Evolutionary conservation across 2,888 invertebrate genomes (phyloP).

Genomic region (Drosophila acutilabella): DNA sequence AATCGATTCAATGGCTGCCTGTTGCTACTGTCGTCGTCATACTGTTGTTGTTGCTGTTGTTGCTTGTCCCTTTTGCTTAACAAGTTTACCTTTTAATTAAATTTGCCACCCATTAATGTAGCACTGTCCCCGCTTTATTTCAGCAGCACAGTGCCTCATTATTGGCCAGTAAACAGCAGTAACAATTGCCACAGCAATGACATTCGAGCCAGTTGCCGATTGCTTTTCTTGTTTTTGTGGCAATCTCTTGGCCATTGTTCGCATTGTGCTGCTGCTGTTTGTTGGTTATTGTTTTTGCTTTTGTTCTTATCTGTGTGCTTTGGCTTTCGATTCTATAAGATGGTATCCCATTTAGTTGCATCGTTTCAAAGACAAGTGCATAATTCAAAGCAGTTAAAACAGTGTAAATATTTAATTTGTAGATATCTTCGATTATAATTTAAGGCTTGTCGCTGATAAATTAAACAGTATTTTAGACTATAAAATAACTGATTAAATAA

Average conservation of each 20-base stretch:
- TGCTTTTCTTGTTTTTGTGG: constrained; percentile 31
- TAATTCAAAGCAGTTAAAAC: neutral
- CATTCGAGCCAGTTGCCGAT: constrained; percentile 16
- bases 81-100: constrained; percentile 80
- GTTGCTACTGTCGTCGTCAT: constrained; percentile 59
- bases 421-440: too few relatives aligned
- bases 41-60: constrained; percentile 29
- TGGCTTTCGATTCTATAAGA: neutral
- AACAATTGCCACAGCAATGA: constrained; percentile 3
- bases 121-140: constrained; percentile 5
- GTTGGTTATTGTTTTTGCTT: constrained; percentile 11
- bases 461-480: too few relatives aligned
- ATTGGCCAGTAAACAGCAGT: constrained; percentile 52
- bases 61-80: constrained; percentile 51
- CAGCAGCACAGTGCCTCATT: constrained; percentile 32
- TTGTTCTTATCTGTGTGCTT: neutral
- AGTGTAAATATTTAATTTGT: neutral
- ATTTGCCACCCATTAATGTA: constrained; percentile 64
- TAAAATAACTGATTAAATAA: too few relatives aligned
- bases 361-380: neutral
- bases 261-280: constrained; percentile 21
- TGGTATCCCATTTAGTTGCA: neutral
- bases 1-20: constrained; percentile 72
- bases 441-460: too few relatives aligned
- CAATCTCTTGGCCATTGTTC: constrained; percentile 56